Evolutionary conservation across 1,140 invertebrate genomes (phyloP).

Genomic region (Diabrotica undecimpunctata): DNA sequence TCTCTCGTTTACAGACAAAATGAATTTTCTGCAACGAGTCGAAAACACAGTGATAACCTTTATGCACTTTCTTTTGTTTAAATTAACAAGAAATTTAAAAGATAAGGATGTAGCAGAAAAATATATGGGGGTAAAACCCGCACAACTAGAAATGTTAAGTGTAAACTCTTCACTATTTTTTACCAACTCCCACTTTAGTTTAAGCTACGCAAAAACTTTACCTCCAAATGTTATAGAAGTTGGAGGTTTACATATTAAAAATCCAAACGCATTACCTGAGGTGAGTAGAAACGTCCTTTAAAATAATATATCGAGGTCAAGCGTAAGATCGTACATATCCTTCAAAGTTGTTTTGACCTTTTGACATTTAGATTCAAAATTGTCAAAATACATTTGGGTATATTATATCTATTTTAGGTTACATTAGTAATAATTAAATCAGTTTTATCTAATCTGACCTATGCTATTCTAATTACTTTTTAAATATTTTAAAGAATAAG

Average conservation of each 20-base stretch:
- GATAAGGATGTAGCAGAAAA: slow-evolving; percentile 32
- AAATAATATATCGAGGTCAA: no score
- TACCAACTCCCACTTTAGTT: neutral
- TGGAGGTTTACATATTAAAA: slow-evolving; percentile 57
- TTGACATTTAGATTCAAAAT: no score
- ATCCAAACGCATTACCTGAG: slow-evolving; percentile 26
- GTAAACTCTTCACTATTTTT: neutral
- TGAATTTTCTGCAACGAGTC: slow-evolving; percentile 58
- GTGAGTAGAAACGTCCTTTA: slow-evolving; percentile 18
- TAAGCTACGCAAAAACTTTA: slow-evolving; percentile 46
- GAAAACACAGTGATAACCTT: slow-evolving; percentile 34
- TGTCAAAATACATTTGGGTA: no score
- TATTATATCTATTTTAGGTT: no score
- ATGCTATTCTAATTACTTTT: no score
- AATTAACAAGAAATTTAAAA: slow-evolving; percentile 19
- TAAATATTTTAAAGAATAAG: no score
- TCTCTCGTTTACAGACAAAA: slow-evolving; percentile 45
- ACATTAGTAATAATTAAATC: no score
- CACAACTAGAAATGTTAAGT: slow-evolving; percentile 16
- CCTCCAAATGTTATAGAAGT: slow-evolving; percentile 63
- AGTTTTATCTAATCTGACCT: no score
- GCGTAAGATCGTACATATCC: no score
- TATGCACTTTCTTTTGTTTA: slow-evolving; percentile 20
- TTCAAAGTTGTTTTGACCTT: no score
- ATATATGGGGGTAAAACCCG: slow-evolving; percentile 43